A percentile compares a stretch with the other conserved stretches of the same genome.
Conservation (phyloP, 2,888 invertebrate genomes). For the Drosophila formosana region DNA sequence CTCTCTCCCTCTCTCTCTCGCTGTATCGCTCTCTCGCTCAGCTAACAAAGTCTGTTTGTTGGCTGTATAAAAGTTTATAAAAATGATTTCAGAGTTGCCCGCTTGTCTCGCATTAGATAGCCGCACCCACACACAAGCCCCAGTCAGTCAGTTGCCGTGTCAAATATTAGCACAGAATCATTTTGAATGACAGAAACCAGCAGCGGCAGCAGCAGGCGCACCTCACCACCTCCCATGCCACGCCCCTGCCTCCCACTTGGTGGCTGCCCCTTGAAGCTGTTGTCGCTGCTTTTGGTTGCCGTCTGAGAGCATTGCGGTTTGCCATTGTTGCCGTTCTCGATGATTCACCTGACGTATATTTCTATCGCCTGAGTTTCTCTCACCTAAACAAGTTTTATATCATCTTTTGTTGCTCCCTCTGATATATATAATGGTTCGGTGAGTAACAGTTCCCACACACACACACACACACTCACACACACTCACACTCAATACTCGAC, state of each 20-base stretch:
- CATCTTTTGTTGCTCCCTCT: constrained; percentile 46
- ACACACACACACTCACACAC: constrained; percentile 3
- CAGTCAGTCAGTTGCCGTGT: constrained; percentile 25
- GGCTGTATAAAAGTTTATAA: constrained; percentile 27
- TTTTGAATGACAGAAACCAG: constrained; percentile 45
- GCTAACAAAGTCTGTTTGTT: constrained; percentile 33
- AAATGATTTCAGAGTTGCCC: constrained; percentile 42
- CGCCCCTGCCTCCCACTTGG: not conserved
- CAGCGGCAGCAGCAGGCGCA: not conserved
- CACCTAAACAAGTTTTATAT: constrained; percentile 65
- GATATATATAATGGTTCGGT: constrained; percentile 8
- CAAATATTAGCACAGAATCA: constrained; percentile 59
- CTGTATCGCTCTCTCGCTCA: not conserved
- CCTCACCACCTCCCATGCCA: not conserved
- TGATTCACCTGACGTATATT: constrained; percentile 55
- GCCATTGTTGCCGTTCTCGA: constrained; percentile 33
- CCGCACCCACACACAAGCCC: constrained; percentile 37
- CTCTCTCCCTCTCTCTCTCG: not conserved
- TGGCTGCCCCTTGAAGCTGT: not conserved
- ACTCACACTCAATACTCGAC: not conserved
- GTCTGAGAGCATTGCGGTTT: constrained; percentile 17
- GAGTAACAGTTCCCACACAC: constrained; percentile 33
- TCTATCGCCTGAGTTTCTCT: constrained; percentile 37
- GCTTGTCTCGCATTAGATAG: constrained; percentile 12
- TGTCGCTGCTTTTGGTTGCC: constrained; percentile 15